Evolutionary conservation across 2,797 vertebrate species (phyloP), one percentile per base, ranked within the genome.

Genomic region (Limnodromus scolopaceus): DNA sequence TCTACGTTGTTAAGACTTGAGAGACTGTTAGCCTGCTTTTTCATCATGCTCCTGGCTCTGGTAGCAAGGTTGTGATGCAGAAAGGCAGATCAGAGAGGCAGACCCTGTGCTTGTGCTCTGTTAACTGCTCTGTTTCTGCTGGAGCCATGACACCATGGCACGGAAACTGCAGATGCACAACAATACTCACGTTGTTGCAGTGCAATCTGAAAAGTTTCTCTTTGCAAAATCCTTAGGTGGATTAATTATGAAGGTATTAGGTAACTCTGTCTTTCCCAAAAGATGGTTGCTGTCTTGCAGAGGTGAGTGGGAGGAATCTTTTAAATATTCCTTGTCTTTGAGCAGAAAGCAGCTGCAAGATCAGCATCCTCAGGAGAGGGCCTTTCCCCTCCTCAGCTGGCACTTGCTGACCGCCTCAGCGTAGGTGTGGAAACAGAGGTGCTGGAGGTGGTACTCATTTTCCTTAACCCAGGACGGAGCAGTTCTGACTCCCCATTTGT

Each of bases 401-500:
- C 48, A 16, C 38, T 43, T 65, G 46, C 78, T 54, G 78, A 23
- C 45, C 0, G 0, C 32, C 41, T 45, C 58, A 36, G 49, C 2
- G 0, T 74, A 28, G 24, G 36, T 45, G 34, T 58, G 75, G 75
- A 54, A 45, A 3, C 0, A 0, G 2, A 43, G 32, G 38, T 4
- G 1, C 63, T 65, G 66, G 63, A 41, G 25, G 49, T 2, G 1
- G 23, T 24, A 4, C 46, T 77, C 6, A 1, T 51, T 72, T 76
- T 38, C 28, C 39, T 19, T 45, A 51, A 28, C 55, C 41, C 19
- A n/a, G 60, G 46, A 36, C 3, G 0, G 84, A 58, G 54, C 41
- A 36, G 58, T 10, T 79, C n/a, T 46, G 78, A 49, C 34, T 61
- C 30, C 30, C 46, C 4, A 0, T 54, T 68, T 43, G 3, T 49